A percentile compares a stretch with the other conserved stretches of the same genome.
phyloP scores from a whole-genome alignment of 2,888 invertebrate genomes.

The Stenotaenia linearis region DNA sequence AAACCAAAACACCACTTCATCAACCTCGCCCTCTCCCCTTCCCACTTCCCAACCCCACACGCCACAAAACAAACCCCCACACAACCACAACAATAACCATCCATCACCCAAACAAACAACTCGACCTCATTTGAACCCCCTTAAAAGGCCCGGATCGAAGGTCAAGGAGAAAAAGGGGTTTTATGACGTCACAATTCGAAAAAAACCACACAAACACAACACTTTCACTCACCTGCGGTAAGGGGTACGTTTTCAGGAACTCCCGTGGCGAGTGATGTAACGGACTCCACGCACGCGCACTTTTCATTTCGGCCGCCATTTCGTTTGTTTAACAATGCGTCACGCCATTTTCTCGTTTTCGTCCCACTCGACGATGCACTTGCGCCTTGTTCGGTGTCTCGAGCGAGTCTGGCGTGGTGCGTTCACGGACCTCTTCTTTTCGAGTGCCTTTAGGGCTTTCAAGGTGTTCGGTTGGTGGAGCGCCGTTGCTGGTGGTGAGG shows the following conservation, averaged over 20 bases:
- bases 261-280: conserved; percentile 43
- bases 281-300: background rate
- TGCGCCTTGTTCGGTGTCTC: background rate
- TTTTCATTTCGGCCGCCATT: background rate
- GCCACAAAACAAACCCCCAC: background rate
- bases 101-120: background rate
- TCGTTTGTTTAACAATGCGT: background rate
- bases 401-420: background rate
- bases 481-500: background rate
- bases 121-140: background rate
- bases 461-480: background rate
- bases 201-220: background rate
- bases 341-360: background rate
- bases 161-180: background rate
- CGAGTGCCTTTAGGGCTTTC: background rate
- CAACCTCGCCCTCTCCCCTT: no score
- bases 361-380: background rate
- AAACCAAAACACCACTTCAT: no score
- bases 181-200: background rate
- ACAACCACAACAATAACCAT: background rate
- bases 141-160: background rate
- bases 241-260: conserved; percentile 58
- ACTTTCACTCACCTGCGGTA: conserved; percentile 53
- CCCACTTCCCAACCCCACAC: background rate
- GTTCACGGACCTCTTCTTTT: background rate